Evolutionary conservation across 2,888 invertebrate genomes (phyloP).

Genomic region (Parnassius apollo): DNA sequence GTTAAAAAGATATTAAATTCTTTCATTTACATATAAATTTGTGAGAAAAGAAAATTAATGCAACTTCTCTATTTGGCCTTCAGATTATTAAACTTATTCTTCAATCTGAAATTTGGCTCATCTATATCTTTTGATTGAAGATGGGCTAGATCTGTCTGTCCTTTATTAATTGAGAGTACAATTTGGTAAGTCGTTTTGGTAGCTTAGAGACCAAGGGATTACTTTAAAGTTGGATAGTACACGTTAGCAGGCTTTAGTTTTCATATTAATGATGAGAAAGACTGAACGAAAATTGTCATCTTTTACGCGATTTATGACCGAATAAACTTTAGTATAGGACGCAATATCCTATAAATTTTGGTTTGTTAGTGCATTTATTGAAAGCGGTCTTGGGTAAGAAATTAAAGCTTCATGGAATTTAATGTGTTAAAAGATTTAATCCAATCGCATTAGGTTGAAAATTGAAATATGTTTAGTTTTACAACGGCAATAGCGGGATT

Average conservation of each 20-base stretch:
- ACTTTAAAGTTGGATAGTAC: no score
- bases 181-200: neutral
- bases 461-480: conserved; percentile 27
- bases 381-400: conserved; percentile 18
- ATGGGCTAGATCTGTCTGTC: no score
- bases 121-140: no score
- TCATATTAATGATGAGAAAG: neutral
- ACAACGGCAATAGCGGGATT: conserved; percentile 22
- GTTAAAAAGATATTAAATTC: no score
- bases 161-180: conserved; percentile 2
- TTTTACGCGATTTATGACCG: conserved; percentile 1
- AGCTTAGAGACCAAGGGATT: no score
- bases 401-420: neutral
- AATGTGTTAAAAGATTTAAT: neutral
- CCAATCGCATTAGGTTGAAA: neutral
- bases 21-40: no score
- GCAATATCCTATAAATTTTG: conserved; percentile 1
- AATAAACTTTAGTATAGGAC: neutral
- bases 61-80: no score
- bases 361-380: neutral
- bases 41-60: no score
- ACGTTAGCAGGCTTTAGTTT: neutral
- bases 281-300: neutral
- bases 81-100: no score
- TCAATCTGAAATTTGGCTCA: no score